Percentiles rank a stretch among this genome's conserved stretches.
These are phyloP conservation scores for Macrobrachium rosenbergii DNA, from an alignment of 1,140 invertebrate genomes.

Conservation along the genomic window DNA sequence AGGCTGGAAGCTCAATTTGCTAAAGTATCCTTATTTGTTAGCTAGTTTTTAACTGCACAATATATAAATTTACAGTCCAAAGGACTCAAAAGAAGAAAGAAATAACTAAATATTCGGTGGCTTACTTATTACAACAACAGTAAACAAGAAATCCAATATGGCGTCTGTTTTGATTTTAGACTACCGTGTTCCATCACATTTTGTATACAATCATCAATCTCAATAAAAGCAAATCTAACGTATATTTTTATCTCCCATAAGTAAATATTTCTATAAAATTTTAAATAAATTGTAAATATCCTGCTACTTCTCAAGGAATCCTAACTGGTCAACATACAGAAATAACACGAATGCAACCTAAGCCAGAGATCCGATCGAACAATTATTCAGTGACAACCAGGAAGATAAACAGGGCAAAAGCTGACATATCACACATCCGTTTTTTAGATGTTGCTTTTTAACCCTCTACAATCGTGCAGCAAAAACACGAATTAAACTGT, in stretches of 20 bases:
- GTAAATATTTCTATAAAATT: not conserved
- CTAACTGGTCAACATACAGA: not conserved
- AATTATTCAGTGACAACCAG: no score
- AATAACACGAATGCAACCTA: not conserved
- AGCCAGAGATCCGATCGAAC: no score
- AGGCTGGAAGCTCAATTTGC: no score
- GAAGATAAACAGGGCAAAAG: no score
- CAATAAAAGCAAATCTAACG: not conserved
- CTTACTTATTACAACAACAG: not conserved
- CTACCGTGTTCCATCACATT: not conserved
- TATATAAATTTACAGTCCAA: not conserved
- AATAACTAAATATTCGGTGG: not conserved
- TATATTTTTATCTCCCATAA: not conserved
- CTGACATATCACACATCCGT: no score
- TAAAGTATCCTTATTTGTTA: no score
- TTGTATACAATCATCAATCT: not conserved
- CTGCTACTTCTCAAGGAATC: not conserved
- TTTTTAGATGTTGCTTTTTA: no score
- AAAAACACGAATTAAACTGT: no score
- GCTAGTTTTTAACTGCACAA: no score
- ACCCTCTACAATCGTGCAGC: no score
- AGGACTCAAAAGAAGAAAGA: not conserved
- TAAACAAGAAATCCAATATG: slow-evolving; percentile 30
- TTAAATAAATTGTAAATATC: not conserved
- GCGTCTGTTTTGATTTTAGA: slow-evolving; percentile 27